Percentiles rank a stretch among this genome's conserved stretches.
These are phyloP conservation scores for Lampris megalopsis DNA, from an alignment of 2,113 vertebrate genomes.

Conservation along the genomic window DNA sequence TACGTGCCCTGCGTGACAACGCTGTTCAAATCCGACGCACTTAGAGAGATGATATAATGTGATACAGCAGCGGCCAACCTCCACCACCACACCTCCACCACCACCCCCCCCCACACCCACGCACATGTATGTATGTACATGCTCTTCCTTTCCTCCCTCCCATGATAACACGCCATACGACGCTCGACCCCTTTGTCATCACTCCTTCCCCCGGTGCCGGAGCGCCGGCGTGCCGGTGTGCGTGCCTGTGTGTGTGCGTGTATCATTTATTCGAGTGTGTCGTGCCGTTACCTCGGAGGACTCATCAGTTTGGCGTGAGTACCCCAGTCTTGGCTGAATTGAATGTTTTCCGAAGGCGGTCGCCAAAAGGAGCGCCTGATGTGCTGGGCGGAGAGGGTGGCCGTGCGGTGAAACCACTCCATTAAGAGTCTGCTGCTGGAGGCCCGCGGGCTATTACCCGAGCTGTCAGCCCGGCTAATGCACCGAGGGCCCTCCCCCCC, in stretches of 20 bases:
- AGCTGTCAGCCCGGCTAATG: not conserved
- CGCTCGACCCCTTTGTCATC: not conserved
- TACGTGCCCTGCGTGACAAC: constrained; percentile 13
- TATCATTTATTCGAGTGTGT: constrained; percentile 23
- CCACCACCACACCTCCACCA: too few species aligned
- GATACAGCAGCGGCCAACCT: constrained; percentile 15
- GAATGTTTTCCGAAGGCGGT: not conserved
- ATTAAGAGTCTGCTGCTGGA: not conserved
- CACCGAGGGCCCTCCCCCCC: not conserved
- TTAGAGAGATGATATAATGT: constrained; percentile 21
- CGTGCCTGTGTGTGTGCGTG: constrained; percentile 8
- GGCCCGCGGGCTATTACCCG: not conserved
- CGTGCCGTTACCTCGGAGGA: not conserved
- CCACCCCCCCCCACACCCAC: too few species aligned
- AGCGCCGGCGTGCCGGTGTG: not conserved
- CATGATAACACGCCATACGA: not conserved
- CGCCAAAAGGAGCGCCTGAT: not conserved
- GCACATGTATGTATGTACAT: too few species aligned
- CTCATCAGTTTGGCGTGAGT: not conserved
- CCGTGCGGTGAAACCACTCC: not conserved
- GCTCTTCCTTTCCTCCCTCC: not conserved
- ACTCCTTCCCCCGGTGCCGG: constrained; percentile 8
- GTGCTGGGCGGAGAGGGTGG: not conserved
- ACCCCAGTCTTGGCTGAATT: not conserved
- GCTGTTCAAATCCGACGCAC: not conserved